Evolutionary conservation across 2,797 vertebrate genomes (phyloP).

Genomic region (Acipenser transmontanus): DNA sequence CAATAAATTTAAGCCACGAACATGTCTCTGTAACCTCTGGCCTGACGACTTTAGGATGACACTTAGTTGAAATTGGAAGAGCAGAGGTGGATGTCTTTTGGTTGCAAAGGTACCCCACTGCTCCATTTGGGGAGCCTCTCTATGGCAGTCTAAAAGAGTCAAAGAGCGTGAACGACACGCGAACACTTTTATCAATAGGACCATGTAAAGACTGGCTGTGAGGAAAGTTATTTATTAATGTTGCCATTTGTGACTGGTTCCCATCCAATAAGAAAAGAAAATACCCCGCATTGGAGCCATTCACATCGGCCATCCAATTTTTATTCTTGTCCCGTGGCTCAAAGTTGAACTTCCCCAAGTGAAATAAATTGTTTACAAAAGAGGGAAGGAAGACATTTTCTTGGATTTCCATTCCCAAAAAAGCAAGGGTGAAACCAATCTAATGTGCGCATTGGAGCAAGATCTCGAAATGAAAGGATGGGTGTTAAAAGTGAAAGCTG

Average conservation of each 20-base stretch:
- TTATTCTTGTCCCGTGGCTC: conserved; percentile 75
- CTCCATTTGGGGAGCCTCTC: conserved; percentile 57
- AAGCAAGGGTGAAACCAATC: conserved; percentile 79
- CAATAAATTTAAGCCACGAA: conserved; percentile 76
- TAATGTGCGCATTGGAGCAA: conserved; percentile 79
- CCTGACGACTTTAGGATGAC: conserved; percentile 60
- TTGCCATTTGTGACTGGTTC: conserved; percentile 84
- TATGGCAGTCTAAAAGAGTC: conserved; percentile 65
- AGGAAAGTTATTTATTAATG: conserved; percentile 95
- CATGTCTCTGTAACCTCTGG: conserved; percentile 79
- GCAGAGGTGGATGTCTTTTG: conserved; percentile 48
- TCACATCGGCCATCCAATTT: conserved; percentile 74
- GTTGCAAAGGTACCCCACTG: conserved; percentile 57
- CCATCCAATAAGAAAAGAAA: conserved; percentile 75
- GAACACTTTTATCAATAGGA: conserved; percentile 90
- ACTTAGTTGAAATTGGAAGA: conserved; percentile 52
- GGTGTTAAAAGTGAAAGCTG: conserved; percentile 79
- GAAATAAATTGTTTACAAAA: conserved; percentile 80
- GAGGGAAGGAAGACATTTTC: conserved; percentile 74
- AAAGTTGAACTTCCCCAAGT: conserved; percentile 74
- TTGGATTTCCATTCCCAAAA: conserved; percentile 67
- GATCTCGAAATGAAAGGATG: conserved; percentile 71
- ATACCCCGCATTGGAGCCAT: conserved; percentile 64
- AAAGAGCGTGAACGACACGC: conserved; percentile 92
- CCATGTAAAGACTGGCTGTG: conserved; percentile 85